Percentiles rank a stretch among this genome's conserved stretches.
These are phyloP conservation scores for Drosophila cardini DNA, from an alignment of 1,140 invertebrate genomes.

Conservation along the genomic window DNA sequence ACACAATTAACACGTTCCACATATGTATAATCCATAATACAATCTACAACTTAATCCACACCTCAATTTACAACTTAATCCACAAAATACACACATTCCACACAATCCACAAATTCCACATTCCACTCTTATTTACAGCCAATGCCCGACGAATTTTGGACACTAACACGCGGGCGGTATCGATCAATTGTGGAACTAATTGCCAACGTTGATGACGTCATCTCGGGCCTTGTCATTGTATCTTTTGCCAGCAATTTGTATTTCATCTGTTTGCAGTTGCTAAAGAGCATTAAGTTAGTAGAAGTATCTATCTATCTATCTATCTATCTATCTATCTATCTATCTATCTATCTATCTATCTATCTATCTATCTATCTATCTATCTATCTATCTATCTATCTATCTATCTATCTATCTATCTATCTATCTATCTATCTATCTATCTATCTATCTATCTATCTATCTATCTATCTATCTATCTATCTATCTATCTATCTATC, in stretches of 20 bases:
- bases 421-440: neutral
- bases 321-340: neutral
- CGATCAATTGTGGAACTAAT: conserved; percentile 71
- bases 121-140: conserved; percentile 17
- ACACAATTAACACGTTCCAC: too few species aligned
- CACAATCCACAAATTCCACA: neutral
- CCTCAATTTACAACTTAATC: neutral
- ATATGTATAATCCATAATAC: too few species aligned
- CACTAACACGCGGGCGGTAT: conserved; percentile 57
- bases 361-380: neutral
- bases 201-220: conserved; percentile 64
- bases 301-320: too few species aligned
- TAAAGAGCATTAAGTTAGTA: conserved; percentile 78
- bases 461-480: neutral
- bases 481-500: neutral
- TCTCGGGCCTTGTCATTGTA: conserved; percentile 73
- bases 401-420: neutral
- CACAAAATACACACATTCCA: neutral
- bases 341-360: neutral
- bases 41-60: too few species aligned
- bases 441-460: neutral
- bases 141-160: conserved; percentile 72
- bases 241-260: conserved; percentile 82
- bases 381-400: neutral
- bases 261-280: conserved; percentile 77